A percentile compares a stretch with the other conserved stretches of the same genome.
These are phyloP conservation scores for Anoura caudifer DNA, from an alignment of 2,113 vertebrate species.

Conservation along the genomic window DNA sequence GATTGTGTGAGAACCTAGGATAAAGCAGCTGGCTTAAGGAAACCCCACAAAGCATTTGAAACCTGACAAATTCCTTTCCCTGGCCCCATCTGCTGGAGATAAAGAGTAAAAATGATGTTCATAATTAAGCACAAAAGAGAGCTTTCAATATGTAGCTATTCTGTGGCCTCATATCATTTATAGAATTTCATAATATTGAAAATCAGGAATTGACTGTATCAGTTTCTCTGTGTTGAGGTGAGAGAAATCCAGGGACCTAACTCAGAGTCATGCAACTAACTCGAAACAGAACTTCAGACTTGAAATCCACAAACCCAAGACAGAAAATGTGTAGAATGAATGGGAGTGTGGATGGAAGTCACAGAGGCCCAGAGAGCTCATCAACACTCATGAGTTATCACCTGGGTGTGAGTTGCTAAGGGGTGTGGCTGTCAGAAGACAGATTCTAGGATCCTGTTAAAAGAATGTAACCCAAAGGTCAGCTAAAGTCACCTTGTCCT, in stretches of 20 bases:
- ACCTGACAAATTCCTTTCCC: background rate
- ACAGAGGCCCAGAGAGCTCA: background rate
- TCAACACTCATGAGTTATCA: background rate
- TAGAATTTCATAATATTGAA: background rate
- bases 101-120: constrained; percentile 19
- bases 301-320: background rate
- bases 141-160: background rate
- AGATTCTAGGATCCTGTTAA: background rate
- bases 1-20: background rate
- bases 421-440: background rate
- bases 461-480: background rate
- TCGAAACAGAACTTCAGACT: background rate
- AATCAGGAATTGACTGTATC: background rate
- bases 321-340: background rate
- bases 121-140: background rate
- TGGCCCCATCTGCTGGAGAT: constrained; percentile 63
- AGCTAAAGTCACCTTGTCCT: background rate
- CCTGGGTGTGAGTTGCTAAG: background rate
- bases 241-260: background rate
- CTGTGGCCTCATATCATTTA: background rate
- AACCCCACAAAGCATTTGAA: background rate
- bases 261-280: background rate
- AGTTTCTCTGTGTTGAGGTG: background rate
- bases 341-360: background rate
- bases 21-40: background rate